These are phyloP conservation scores for Morbakka virulenta DNA, from an alignment of 30 jellyfish, hydroid and myxozoan species.

Conservation along the genomic window DNA sequence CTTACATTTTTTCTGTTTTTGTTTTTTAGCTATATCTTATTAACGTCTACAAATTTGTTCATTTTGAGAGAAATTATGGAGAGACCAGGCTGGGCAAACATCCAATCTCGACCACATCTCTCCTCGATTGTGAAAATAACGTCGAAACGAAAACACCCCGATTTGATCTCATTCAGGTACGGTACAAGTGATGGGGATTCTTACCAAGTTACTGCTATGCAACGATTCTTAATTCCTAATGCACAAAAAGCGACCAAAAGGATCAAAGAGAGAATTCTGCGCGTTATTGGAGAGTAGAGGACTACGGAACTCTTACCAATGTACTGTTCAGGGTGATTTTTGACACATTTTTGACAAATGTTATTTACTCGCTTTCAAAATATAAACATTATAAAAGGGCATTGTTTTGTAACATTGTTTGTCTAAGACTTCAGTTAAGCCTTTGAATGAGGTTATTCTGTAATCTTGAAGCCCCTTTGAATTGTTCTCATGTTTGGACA, in stretches of 20 bases:
- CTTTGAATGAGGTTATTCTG: no score
- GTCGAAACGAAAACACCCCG: conserved; percentile 97
- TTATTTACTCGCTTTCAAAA: no score
- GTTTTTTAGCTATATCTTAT: conserved; percentile 89
- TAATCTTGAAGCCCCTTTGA: no score
- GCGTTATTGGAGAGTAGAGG: conserved; percentile 68
- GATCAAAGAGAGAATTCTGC: conserved; percentile 83
- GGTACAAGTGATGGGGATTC: conserved; percentile 94
- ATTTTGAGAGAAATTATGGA: conserved; percentile 94
- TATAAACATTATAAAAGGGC: no score
- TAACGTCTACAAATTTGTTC: conserved; percentile 83
- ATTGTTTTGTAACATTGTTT: no score
- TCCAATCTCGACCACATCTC: conserved; percentile 94
- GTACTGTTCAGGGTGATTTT: no score
- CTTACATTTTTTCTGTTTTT: no score
- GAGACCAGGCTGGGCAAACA: conserved; percentile 99
- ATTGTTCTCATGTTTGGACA: no score
- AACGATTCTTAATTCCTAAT: conserved; percentile 90
- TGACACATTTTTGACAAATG: no score
- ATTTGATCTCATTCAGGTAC: conserved; percentile 82
- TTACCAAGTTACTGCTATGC: conserved; percentile 89
- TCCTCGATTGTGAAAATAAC: conserved; percentile 94
- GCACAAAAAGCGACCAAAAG: conserved; percentile 90
- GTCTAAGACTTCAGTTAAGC: no score
- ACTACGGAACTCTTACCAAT: no score